Evolutionary conservation across 23 tunicate genomes (phyloP), one percentile per base, ranked within the genome.

Genomic region (Trididemnum clinides): DNA sequence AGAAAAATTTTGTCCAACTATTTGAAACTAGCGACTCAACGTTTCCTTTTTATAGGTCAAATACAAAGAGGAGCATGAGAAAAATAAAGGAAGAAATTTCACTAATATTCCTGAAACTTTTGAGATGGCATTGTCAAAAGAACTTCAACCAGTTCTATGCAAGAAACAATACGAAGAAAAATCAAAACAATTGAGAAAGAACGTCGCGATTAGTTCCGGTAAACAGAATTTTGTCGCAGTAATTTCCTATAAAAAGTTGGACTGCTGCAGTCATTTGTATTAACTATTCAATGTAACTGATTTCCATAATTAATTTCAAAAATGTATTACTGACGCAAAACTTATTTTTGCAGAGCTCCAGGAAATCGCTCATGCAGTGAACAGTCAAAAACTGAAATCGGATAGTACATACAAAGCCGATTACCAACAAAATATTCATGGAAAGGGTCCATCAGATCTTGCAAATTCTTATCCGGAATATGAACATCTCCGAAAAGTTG

Each of bases 401-500:
- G 81, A 39, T 26, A 30, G 28, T 6, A 50, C 38, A 5, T 97
- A 97, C 87, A 89, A 81, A 30, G 85, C 77, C 7, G 95, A 89
- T 31, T 97, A 84, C 50, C 64, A 64, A 32, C 36, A 74, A 32
- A 78, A 97, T 18, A 72, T 94, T 6, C 44, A 73, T 34, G 98
- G 98, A 5, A 94, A 86, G 59, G 78, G 82, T 28, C 92, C 97
- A 33, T 28, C 50, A 4, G 94, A 92, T 73, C 51, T 51, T 49
- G 85, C 91, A 15, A 85, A 64, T 31, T 82, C 97, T 44, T 92
- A 97, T 75, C 99, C 99, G 29, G 99, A 94, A 73, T 81, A 97
- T 82, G 89, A 97, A 5, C 88, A 63, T 19, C 82, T 33, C 6
- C 82, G 82, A 62, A 83, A 90, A 49, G 89, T 86, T 25, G 63